These are phyloP conservation scores for Rhinolophus sinicus DNA, from an alignment of 2,113 vertebrate species.

Conservation along the genomic window DNA sequence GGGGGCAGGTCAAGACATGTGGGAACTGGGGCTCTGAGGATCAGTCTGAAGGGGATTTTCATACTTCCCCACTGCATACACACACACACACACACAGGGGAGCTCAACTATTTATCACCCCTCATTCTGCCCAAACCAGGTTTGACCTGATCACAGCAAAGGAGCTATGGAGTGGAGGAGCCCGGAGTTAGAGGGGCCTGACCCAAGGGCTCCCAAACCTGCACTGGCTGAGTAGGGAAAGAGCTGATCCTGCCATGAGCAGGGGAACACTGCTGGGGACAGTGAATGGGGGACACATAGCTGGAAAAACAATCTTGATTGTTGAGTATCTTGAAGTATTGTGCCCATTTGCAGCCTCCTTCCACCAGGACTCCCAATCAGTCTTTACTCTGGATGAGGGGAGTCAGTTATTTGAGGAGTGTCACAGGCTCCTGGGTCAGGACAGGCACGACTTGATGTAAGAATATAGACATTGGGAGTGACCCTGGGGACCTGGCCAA, in stretches of 20 bases:
- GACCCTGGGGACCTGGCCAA: not conserved
- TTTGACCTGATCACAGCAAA: slow-evolving; percentile 9
- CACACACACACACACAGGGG: not conserved
- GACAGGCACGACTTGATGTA: not conserved
- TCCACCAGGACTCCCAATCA: not conserved
- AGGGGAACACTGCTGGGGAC: not conserved
- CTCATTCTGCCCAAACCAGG: not conserved
- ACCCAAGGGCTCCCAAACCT: not conserved
- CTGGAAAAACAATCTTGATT: not conserved
- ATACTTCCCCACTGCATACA: not conserved
- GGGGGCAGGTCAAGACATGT: not conserved
- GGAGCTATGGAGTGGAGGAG: not conserved
- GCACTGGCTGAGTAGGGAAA: not conserved
- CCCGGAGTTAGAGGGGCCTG: not conserved
- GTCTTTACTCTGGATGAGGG: not conserved
- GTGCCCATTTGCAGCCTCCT: not conserved
- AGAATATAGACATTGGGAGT: not conserved
- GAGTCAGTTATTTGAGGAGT: not conserved
- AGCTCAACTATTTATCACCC: not conserved
- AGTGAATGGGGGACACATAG: not conserved
- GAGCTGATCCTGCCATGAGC: not conserved
- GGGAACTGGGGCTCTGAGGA: not conserved
- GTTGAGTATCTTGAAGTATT: not conserved
- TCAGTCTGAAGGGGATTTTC: not conserved
- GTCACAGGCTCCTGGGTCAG: not conserved